A percentile compares a stretch with the other conserved stretches of the same genome.
These are phyloP conservation scores for Cyprinodon tularosa DNA, from an alignment of 2,113 vertebrate species.

Conservation along the genomic window DNA sequence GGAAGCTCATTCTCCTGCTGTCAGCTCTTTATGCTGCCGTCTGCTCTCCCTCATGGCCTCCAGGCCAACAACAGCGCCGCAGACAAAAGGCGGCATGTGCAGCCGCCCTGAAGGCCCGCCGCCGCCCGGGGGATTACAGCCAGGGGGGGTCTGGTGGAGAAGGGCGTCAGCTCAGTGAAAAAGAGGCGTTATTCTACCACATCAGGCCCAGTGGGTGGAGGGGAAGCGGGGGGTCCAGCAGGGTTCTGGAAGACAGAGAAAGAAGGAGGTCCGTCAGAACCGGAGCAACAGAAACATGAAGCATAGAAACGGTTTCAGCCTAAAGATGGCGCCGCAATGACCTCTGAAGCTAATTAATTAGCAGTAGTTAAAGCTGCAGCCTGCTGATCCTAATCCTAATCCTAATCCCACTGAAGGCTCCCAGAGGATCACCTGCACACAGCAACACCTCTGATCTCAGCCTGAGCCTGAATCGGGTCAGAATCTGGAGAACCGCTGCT, in stretches of 20 bases:
- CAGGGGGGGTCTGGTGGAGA: conserved; percentile 33
- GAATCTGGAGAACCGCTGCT: too few relatives aligned
- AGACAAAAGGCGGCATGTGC: conserved; percentile 58
- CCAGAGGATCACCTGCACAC: background rate
- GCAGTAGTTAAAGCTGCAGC: conserved; percentile 68
- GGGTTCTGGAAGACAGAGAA: conserved; percentile 58
- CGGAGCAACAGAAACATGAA: background rate
- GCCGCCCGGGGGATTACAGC: conserved; percentile 58
- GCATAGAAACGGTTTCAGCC: too few relatives aligned
- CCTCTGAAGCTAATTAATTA: conserved; percentile 66
- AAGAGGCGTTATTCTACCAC: conserved; percentile 45
- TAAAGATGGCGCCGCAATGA: conserved; percentile 9
- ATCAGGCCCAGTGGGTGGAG: conserved; percentile 14
- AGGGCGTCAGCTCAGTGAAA: background rate
- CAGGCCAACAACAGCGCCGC: conserved; percentile 57
- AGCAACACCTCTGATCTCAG: too few relatives aligned
- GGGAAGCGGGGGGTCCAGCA: conserved; percentile 14
- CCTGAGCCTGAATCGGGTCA: too few relatives aligned
- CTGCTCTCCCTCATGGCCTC: conserved; percentile 56
- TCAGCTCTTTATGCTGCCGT: conserved; percentile 54
- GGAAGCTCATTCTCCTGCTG: conserved; percentile 38
- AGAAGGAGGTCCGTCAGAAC: conserved; percentile 19
- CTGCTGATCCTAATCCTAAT: conserved; percentile 70
- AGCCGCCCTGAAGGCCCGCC: conserved; percentile 28
- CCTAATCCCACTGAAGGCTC: conserved; percentile 64